Base-by-base conservation (phyloP, 1,140 invertebrate species). In the Leptinotarsa defecta region DNA sequence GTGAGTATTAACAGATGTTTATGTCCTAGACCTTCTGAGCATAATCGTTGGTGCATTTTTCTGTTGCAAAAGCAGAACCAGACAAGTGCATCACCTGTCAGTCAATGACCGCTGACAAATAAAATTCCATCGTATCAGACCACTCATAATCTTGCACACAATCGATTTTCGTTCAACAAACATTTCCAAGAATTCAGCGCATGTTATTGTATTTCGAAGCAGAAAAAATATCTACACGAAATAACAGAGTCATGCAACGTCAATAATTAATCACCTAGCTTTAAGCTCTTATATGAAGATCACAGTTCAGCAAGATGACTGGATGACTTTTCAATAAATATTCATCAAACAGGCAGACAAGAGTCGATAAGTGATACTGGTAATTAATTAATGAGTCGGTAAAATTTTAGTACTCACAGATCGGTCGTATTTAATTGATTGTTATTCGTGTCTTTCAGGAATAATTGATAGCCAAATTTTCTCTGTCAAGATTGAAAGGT, bases 331-430 rank as follows among this genome's bases (percentile, higher is more conserved):
- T 48, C 15, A 67, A 43, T 67, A 65, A 65, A 73, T 73, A 24
- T 22, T 48, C 49, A 73, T 73, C 49, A 73, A 73, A 71, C 34
- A 43, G 52, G n/a, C 15, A 57, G n/a, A 57, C 15, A 57, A 57
- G 52, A 65, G 19, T 52, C 48, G 22, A 67, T 73, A 73, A 73
- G 48, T 73, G 64, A 65, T 73, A 63, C 17, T 20, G 48, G n/a
- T 65, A 67, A 73, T 73, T 73, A 67, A 68, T 73, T 73, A 73
- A 73, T 65, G 64, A 68, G 72, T 67, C 62, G 34, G 72, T 73
- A 65, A 62, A 65, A 20, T 8, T 49, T 65, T 34, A 17, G 13
- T 57, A 43, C 34, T 11, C 34, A 43, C 52, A 57, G 52, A 57
- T n/a, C 17, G 17, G 52, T 57, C 4, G 13, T 57, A 57, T 15